Evolutionary conservation across 2,797 vertebrate genomes (phyloP).

Genomic region (Platyrinchus mystaceus): DNA sequence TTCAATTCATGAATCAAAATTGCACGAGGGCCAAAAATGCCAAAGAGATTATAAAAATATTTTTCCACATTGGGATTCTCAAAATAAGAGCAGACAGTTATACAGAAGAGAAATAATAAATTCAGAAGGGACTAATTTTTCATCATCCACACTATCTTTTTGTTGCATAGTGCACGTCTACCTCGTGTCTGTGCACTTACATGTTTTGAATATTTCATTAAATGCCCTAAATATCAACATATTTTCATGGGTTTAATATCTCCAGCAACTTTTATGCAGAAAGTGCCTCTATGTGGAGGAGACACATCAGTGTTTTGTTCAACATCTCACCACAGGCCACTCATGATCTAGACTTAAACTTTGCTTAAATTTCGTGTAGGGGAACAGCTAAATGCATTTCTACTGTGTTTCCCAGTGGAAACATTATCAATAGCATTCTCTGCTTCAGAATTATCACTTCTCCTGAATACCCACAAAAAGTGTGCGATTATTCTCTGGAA

Average conservation of each 20-base stretch:
- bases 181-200: neutral
- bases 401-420: neutral
- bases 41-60: neutral
- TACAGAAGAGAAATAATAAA: neutral
- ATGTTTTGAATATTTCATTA: neutral
- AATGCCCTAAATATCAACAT: neutral
- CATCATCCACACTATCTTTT: neutral
- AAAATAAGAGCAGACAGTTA: neutral
- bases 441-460: neutral
- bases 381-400: neutral
- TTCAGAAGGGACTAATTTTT: neutral
- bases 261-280: neutral
- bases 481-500: neutral
- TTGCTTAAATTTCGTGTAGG: neutral
- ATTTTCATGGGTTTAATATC: neutral
- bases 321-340: neutral
- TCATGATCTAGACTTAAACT: neutral
- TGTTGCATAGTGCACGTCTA: neutral
- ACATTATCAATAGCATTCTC: neutral
- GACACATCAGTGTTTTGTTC: neutral
- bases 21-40: neutral
- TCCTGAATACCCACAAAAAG: neutral
- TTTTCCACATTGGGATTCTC: neutral
- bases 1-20: constrained; percentile 32
- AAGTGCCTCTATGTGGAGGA: neutral